phyloP scores from a whole-genome alignment of 2,888 invertebrate genomes.

The Pimpla rufipes region DNA sequence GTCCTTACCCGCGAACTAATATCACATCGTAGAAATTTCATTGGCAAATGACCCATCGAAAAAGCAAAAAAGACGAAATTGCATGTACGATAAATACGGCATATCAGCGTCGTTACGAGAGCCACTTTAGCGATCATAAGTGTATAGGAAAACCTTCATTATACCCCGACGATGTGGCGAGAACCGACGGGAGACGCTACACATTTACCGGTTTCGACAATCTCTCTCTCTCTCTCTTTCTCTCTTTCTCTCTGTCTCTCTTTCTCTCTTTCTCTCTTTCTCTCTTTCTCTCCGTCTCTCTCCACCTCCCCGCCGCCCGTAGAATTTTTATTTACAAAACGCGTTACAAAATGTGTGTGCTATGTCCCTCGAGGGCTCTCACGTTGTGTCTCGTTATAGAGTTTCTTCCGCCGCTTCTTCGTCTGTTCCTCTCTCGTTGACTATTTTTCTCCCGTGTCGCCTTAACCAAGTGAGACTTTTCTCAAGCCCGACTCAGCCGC shows the following conservation, averaged over 20 bases:
- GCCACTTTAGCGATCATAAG: conserved; percentile 45
- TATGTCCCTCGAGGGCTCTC: neutral
- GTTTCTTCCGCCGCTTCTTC: neutral
- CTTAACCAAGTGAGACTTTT: conserved; percentile 38
- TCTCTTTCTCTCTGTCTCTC: neutral
- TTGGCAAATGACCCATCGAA: conserved; percentile 33
- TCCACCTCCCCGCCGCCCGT: neutral
- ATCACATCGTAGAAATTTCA: conserved; percentile 48
- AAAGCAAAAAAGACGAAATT: conserved; percentile 17
- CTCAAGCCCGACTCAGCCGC: neutral
- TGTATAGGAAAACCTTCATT: conserved; percentile 52
- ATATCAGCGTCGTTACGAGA: conserved; percentile 44
- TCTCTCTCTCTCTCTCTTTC: neutral
- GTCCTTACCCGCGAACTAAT: conserved; percentile 22
- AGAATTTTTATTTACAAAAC: conserved; percentile 39
- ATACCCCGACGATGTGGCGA: conserved; percentile 27
- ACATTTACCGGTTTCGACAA: conserved; percentile 50
- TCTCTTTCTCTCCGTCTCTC: neutral
- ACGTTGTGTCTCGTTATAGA: conserved; percentile 25
- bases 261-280: neutral
- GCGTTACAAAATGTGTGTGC: conserved; percentile 28
- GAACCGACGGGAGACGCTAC: conserved; percentile 29
- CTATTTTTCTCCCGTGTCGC: neutral
- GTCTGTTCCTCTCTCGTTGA: neutral
- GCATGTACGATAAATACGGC: conserved; percentile 34